Conservation (phyloP, 2,797 vertebrate species). For the Trachops cirrhosus region DNA sequence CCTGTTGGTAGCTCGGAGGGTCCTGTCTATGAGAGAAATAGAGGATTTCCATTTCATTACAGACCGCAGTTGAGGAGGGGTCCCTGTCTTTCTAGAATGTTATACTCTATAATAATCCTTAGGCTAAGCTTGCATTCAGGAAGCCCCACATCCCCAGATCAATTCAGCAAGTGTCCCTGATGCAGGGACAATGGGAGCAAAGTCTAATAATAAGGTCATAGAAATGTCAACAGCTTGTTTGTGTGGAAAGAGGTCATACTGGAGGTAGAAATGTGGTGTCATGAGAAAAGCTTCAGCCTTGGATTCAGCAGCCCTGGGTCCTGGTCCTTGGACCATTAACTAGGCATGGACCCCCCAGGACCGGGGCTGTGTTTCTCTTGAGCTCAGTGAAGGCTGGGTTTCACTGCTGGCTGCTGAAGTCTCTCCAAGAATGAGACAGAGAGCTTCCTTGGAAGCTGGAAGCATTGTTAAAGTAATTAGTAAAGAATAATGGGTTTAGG, state of each 20-base stretch:
- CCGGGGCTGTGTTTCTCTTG: not conserved
- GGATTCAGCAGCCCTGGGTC: not conserved
- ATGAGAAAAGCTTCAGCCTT: not conserved
- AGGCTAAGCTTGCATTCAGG: not conserved
- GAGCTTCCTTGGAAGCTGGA: not conserved
- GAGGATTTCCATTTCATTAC: not conserved
- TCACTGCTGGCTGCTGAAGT: not conserved
- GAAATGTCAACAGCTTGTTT: not conserved
- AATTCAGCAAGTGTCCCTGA: not conserved
- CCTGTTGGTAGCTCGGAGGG: not conserved
- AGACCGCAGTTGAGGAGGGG: not conserved
- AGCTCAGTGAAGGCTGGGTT: not conserved
- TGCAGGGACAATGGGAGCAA: not conserved
- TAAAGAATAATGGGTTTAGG: not conserved
- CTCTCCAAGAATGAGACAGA: not conserved
- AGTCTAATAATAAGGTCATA: not conserved
- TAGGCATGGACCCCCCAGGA: not conserved
- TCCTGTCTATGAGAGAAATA: not conserved
- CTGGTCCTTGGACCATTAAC: too few relatives aligned
- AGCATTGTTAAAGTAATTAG: not conserved
- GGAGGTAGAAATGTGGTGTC: not conserved
- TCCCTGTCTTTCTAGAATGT: constrained; percentile 3
- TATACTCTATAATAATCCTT: not conserved
- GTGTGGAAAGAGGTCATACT: not conserved
- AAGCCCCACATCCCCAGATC: not conserved